A percentile compares a stretch with the other conserved stretches of the same genome.
Conservation (phyloP, 2,888 invertebrate genomes). For the Idaea aversata region DNA sequence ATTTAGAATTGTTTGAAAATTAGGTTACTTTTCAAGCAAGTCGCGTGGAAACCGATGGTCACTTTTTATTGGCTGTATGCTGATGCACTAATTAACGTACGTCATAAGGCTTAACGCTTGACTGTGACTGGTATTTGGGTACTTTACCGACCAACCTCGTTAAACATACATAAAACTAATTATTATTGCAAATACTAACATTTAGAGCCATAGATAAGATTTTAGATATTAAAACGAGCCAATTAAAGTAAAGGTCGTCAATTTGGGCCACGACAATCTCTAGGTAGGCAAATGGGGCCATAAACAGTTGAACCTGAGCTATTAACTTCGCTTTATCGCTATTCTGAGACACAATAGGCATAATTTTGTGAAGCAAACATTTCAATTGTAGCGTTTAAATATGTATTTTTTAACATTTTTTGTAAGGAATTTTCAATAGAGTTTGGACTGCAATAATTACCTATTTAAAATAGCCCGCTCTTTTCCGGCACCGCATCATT, state of each 20-base stretch:
- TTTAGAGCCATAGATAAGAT: not conserved
- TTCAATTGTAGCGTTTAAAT: not conserved
- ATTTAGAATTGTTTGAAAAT: no score
- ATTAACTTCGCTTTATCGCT: conserved; percentile 1
- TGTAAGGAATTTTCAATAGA: not conserved
- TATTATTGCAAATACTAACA: not conserved
- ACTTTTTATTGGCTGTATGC: no score
- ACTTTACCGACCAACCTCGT: not conserved
- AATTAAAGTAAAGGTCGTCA: not conserved
- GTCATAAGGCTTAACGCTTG: no score
- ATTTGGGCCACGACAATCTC: not conserved
- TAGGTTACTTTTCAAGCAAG: no score
- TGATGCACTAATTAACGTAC: no score
- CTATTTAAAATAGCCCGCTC: no score
- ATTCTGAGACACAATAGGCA: not conserved
- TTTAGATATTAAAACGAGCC: not conserved
- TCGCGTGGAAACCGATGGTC: no score
- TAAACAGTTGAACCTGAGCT: not conserved
- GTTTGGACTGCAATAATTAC: no score
- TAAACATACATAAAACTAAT: not conserved
- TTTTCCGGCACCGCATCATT: no score
- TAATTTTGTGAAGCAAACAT: not conserved
- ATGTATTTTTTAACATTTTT: not conserved
- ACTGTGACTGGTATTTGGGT: no score
- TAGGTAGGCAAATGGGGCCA: not conserved